phyloP scores from a whole-genome alignment of 2,888 invertebrate genomes.

The Andrena hattorfiana region DNA sequence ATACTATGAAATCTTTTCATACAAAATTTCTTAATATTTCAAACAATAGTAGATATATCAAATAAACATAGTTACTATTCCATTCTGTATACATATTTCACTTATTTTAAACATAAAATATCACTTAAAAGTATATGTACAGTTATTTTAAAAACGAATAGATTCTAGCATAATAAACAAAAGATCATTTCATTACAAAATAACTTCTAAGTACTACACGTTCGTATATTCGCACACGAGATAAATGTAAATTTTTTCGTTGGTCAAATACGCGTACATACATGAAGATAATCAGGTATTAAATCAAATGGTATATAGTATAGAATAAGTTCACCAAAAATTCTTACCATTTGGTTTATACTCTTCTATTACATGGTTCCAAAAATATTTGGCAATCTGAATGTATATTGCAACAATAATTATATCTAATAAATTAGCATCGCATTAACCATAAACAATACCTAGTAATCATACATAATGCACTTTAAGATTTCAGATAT shows the following conservation, averaged over 20 bases:
- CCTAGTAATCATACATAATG: background rate
- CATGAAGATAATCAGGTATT: background rate
- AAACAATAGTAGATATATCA: background rate
- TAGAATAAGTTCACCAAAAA: background rate
- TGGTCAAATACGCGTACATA: background rate
- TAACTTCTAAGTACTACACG: background rate
- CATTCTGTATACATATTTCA: background rate
- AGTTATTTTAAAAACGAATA: background rate
- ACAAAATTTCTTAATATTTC: background rate
- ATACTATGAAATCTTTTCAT: background rate
- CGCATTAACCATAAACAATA: background rate
- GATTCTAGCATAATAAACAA: background rate
- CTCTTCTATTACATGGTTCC: background rate
- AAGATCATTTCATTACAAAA: background rate
- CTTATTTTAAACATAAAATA: background rate
- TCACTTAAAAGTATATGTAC: background rate
- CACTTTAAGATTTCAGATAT: background rate
- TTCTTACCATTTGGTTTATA: background rate
- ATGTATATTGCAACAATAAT: constrained; percentile 10
- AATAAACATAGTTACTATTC: background rate
- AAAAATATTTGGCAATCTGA: constrained; percentile 18
- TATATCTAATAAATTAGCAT: background rate
- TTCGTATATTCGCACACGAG: background rate
- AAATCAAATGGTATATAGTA: background rate
- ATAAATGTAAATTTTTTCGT: constrained; percentile 14